Conservation (phyloP, 2,797 vertebrate species). For the Bradypus variegatus region DNA sequence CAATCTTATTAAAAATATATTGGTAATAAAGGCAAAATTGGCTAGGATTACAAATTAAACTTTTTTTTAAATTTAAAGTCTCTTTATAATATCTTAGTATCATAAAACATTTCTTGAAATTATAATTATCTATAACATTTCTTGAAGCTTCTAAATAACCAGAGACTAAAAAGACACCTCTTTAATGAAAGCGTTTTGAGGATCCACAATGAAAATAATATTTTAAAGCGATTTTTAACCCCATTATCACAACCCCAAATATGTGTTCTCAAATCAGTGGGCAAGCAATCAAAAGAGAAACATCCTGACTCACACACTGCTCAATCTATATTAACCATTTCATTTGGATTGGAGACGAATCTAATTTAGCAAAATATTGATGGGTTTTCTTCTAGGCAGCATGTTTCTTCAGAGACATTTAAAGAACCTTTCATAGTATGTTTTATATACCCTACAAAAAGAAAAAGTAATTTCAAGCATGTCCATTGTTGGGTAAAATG, state of each 20-base stretch:
- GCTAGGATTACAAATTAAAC: background rate
- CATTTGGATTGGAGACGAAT: slow-evolving; percentile 34
- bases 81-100: background rate
- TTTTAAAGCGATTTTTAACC: slow-evolving; percentile 3
- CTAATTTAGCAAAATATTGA: slow-evolving; percentile 19
- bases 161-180: background rate
- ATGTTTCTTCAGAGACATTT: background rate
- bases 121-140: background rate
- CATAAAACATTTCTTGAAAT: slow-evolving; percentile 8
- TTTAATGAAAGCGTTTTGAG: slow-evolving; percentile 15
- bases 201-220: background rate
- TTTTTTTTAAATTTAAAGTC: background rate
- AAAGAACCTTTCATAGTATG: background rate
- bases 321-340: background rate
- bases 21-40: background rate
- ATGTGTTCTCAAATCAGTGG: slow-evolving; percentile 21
- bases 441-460: background rate
- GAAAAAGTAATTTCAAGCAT: slow-evolving; percentile 2
- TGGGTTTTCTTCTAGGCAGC: slow-evolving; percentile 1
- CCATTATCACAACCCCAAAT: background rate
- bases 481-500: background rate
- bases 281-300: slow-evolving; percentile 1
- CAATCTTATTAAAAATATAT: background rate
- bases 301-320: background rate
- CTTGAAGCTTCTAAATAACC: background rate